Base-by-base conservation (phyloP, 2,797 vertebrate species). In the Monodelphis domestica region DNA sequence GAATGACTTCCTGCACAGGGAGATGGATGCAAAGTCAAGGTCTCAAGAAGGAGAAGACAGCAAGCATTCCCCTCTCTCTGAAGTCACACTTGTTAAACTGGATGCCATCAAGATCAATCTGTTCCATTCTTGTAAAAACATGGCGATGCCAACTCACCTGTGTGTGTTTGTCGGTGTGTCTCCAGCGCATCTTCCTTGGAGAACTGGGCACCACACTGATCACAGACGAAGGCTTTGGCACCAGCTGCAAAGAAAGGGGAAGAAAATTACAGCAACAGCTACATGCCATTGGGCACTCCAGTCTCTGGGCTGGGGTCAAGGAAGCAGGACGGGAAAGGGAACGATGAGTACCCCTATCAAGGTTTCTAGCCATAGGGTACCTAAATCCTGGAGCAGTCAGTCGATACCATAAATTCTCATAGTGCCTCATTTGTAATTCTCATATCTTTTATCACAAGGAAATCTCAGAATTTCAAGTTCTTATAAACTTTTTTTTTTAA, bases 181-280 rank as follows among this genome's bases (percentile, higher is more conserved):
- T 99, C 99, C 98, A 99, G 98, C 84, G 99, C 99, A 7, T 99
- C 99, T 94, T 99, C 99, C 52, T 99, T 99, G 0, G 99, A 99
- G 98, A 99, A 99, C 98, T 99, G 99, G 96, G 99, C 99, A 0
- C 99, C 99, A 0, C 99, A 99, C 98, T 99, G 99, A 98, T 99
- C 99, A 93, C 99, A 99, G 57, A 99, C 99, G 52, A 99, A 99
- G 98, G 99, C 99, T 98, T 99, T 99, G 98, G 99, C 99, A 87
- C 99, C 99, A 97, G 99, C 99, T 97, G 97, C 2, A 98, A 98
- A 70, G 91, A 54, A 94, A 96, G 87, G 96, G 59, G 96, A 55
- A 96, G 33, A 54, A 1, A 5, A 93, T 96, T 93, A 95, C 54
- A 17, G 33, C 29, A 0, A 90, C 54, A 91, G 29, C 10, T 0